Evolutionary conservation across 92 coral and sea anemone genomes (phyloP), one percentile per base, ranked within the genome.

Genomic region (Phenganax subtilis): DNA sequence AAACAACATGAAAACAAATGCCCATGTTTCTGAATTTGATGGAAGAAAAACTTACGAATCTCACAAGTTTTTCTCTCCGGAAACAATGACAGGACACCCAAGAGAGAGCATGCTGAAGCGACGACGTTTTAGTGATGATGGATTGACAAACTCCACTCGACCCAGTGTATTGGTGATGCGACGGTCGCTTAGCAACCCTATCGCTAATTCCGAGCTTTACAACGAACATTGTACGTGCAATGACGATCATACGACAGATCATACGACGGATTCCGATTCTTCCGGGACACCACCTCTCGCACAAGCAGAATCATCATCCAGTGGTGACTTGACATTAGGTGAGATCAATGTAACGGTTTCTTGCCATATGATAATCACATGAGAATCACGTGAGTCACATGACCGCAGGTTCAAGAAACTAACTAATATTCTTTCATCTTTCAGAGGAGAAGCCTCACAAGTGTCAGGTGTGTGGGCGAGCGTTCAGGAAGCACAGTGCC

Each of bases 401-500:
- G 65, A 59, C 65, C n/a, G 27, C 27, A 59, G 65, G 16, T 14
- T 25, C 3, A 59, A 14, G 1, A 59, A 12, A 52, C 59, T 73
- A 52, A 73, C 28, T 14, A 51, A 17, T 6, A 20, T 79, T 63
- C 63, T 51, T 64, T 54, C 14, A 37, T 37, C 47, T 37, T 37
- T 30, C 53, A 79, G 98, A 93, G 3, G 97, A 93, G 54, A 94
- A 94, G 75, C 97, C 97, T 10, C 92, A 88, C 80, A 94, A 92
- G 80, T 94, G 98, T 61, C 90, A 84, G 80, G 92, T 90, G 81
- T 94, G 98, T 74, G 90, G 91, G 67, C 90, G 92, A 93, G 98
- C 94, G 9, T 94, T 94, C 90, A 90, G 98, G 63, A 94, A 94
- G 57, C 98, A 94, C 80, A 94, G 98, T 62, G 98, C 98, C 0